A percentile compares a stretch with the other conserved stretches of the same genome.
These are phyloP conservation scores for Callorhinus ursinus DNA, from an alignment of 2,113 vertebrate species.

Conservation along the genomic window DNA sequence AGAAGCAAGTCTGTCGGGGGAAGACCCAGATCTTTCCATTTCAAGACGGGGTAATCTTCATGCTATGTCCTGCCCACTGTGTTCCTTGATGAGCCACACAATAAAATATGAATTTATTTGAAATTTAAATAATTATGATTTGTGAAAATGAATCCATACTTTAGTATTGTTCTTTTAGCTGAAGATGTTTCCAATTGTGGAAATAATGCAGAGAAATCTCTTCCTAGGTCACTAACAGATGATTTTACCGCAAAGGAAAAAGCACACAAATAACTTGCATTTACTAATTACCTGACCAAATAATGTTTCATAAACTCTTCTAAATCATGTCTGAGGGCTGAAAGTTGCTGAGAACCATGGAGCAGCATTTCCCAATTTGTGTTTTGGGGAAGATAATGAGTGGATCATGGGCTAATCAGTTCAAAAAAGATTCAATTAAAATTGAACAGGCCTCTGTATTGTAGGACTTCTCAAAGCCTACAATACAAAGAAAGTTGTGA, in stretches of 20 bases:
- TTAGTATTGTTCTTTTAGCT: conserved; percentile 32
- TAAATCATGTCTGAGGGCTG: neutral
- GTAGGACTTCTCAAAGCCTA: neutral
- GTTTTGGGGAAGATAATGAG: neutral
- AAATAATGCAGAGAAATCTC: conserved; percentile 40
- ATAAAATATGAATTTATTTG: conserved; percentile 33
- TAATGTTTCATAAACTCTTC: neutral
- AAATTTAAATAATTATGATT: conserved; percentile 27
- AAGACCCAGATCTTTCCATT: neutral
- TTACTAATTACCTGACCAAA: conserved; percentile 22
- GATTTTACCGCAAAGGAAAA: conserved; percentile 9
- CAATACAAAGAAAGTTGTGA: neutral
- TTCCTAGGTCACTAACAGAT: conserved; percentile 10
- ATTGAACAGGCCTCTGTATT: neutral
- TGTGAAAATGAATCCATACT: conserved; percentile 33
- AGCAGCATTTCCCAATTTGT: neutral
- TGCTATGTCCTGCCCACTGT: neutral
- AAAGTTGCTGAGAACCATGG: neutral
- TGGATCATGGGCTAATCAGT: neutral
- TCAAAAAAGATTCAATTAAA: conserved; percentile 30
- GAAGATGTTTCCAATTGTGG: conserved; percentile 41
- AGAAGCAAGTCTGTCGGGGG: neutral
- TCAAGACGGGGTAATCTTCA: neutral
- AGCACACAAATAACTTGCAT: neutral
- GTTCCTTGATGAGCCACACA: neutral